A percentile compares a stretch with the other conserved stretches of the same genome.
Evolutionary conservation across 2,113 vertebrate species (phyloP).

Genomic region (Gadus macrocephalus): DNA sequence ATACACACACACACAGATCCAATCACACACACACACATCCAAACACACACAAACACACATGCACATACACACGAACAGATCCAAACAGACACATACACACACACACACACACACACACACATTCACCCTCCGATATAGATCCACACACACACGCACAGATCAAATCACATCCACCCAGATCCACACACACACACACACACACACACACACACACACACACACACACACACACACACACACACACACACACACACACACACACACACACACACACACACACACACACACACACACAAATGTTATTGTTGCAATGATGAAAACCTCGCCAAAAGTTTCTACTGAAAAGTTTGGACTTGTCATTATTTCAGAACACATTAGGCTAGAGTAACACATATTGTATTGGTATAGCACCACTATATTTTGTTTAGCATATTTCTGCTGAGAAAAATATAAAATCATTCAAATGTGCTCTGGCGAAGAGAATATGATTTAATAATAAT

Average conservation of each 20-base stretch:
- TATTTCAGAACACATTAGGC: too few species aligned
- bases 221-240: slow-evolving; percentile 10
- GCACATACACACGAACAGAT: background rate
- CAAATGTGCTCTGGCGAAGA: too few species aligned
- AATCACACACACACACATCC: too few species aligned
- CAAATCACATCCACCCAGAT: background rate
- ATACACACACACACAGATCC: slow-evolving; percentile 10
- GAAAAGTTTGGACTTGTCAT: too few species aligned
- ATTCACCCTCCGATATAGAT: background rate
- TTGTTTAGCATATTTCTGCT: too few species aligned
- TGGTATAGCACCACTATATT: too few species aligned
- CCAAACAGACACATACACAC: slow-evolving; percentile 2
- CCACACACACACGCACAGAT: background rate
- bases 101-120: background rate
- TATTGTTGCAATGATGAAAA: too few species aligned
- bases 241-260: slow-evolving; percentile 4
- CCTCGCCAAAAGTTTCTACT: too few species aligned
- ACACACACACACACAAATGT: background rate
- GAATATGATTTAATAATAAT: too few species aligned
- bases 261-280: slow-evolving; percentile 5
- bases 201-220: background rate
- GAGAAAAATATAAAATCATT: too few species aligned
- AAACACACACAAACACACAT: background rate
- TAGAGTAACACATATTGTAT: too few species aligned
- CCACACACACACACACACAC: slow-evolving; percentile 2